Evolutionary conservation across 2,113 vertebrate genomes (phyloP), one percentile per base, ranked within the genome.

Genomic region (Athene cunicularia): DNA sequence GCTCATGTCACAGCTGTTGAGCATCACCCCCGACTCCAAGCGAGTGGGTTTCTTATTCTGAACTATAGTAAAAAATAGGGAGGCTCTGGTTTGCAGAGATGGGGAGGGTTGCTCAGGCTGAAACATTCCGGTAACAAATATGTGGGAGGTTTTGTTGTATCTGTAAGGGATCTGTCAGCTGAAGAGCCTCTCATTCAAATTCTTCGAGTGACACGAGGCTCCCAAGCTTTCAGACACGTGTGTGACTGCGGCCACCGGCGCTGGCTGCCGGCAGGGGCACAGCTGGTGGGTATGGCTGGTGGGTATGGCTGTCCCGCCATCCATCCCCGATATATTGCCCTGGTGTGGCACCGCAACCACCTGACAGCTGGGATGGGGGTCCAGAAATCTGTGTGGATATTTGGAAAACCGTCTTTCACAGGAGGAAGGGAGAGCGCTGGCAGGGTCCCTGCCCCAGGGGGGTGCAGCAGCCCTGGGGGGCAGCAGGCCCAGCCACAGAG

Each of bases 271-370:
- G 45, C 2, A 39, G 10, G 39, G 39, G 39, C 39, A 39, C 12
- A 12, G 39, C 39, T 39, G 39, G 39, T 39, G 39, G 39, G 39
- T 12, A 39, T 12, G 12, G 39, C 39, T 39, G 39, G 39, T 39
- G 39, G 15, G 62, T 20, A 24, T 11, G 2, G 23, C 52, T n/a
- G 19, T 35, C 84, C 53, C 2, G 0, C 16, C 26, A 11, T 12
- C 45, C 24, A 9, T 43, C 30, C 43, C 52, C 20, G 23, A 5
- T 23, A 35, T 10, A n/a, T 12, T 8, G 9, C 23, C 23, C 18
- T 41, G 26, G 41, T 2, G 1, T 17, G 33, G 74, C 17, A 32
- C 21, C 1, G 2, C 1, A 1, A 62, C 27, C 33, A 15, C 22
- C 18, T 2, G 8, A 23, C 9, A 9, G 28, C 24, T 22, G 4